Base-by-base conservation (phyloP, 2,797 vertebrate species). In the Notolabrus celidotus region DNA sequence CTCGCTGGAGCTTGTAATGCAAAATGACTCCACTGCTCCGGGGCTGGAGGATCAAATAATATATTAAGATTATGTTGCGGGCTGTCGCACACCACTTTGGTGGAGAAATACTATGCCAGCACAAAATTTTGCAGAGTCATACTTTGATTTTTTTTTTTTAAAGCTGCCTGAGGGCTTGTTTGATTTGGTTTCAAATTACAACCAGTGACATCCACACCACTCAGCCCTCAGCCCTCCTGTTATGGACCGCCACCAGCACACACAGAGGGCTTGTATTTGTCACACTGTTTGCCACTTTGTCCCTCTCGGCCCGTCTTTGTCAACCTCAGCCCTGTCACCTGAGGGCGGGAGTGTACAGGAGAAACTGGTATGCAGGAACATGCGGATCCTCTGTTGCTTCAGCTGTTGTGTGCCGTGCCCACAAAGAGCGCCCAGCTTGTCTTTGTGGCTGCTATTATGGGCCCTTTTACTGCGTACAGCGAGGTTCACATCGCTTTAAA, bases 1-100 rank as follows among this genome's bases (percentile, higher is more conserved):
- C 77, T 81, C 66, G 7, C 10, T 46, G 76, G 62, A 71, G 78
- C 66, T 76, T 11, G 49, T 86, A 87, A 87, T 88, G 75, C 81
- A 63, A 81, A 71, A 67, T 76, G 84, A 74, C 77, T 87, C 64
- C 47, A 36, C 71, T 4, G 76, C 83, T 79, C 3, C 7, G 19
- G 69, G 79, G 55, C 25, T 55, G 65, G 68, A 41, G 71, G 83
- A 79, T 88, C 77, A 80, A 81, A 90, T 84, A 77, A 71, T 89
- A 81, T 82, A 91, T 88, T 86, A 67, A 85, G 79, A 82, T 85
- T 67, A 52, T 73, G 60, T 84, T 85, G 81, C 29, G 36, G 56
- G 74, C 74, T 67, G 75, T 88, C 86, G 82, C 76, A 49, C 76
- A 27, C 45, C 71, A 65, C 82, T 87, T 68, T 61, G 55, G 68